Percentiles rank a stretch among this genome's conserved stretches.
Conservation (phyloP, 2,113 vertebrate species). For the Tragulus kanchil region DNA sequence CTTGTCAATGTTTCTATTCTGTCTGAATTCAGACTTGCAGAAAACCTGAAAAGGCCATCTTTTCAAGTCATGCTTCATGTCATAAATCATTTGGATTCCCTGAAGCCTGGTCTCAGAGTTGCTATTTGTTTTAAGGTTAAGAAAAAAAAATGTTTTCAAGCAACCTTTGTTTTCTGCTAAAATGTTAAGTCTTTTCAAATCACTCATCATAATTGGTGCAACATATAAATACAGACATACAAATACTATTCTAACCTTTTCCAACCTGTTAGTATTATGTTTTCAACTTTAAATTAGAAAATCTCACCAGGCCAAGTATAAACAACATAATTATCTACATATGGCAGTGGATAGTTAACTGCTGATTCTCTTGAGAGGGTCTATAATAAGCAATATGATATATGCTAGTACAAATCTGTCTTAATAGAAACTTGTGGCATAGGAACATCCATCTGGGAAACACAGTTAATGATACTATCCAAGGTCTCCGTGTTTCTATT, state of each 20-base stretch:
- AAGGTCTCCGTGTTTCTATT: slow-evolving; percentile 21
- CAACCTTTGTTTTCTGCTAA: slow-evolving; percentile 62
- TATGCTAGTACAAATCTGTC: neutral
- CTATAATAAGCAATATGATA: slow-evolving; percentile 40
- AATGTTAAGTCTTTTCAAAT: slow-evolving; percentile 52
- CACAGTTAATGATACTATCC: neutral
- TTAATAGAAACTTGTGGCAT: slow-evolving; percentile 4
- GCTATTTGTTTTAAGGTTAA: slow-evolving; percentile 33
- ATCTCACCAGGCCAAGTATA: slow-evolving; percentile 28
- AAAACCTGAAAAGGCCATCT: slow-evolving; percentile 1
- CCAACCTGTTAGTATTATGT: slow-evolving; percentile 37
- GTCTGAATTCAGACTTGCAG: slow-evolving; percentile 33
- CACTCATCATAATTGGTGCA: neutral
- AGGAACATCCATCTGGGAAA: neutral
- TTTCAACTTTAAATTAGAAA: slow-evolving; percentile 67
- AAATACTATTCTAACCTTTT: slow-evolving; percentile 61
- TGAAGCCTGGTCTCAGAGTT: neutral
- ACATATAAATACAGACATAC: slow-evolving; percentile 41
- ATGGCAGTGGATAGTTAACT: slow-evolving; percentile 39
- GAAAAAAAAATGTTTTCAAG: slow-evolving; percentile 60
- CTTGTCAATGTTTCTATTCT: slow-evolving; percentile 24
- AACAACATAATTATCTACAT: slow-evolving; percentile 43
- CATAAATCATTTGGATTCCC: slow-evolving; percentile 11
- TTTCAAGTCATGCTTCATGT: neutral
- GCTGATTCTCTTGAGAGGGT: neutral